Evolutionary conservation across 2,113 vertebrate genomes (phyloP).

Genomic region (Muscicapa adusta): DNA sequence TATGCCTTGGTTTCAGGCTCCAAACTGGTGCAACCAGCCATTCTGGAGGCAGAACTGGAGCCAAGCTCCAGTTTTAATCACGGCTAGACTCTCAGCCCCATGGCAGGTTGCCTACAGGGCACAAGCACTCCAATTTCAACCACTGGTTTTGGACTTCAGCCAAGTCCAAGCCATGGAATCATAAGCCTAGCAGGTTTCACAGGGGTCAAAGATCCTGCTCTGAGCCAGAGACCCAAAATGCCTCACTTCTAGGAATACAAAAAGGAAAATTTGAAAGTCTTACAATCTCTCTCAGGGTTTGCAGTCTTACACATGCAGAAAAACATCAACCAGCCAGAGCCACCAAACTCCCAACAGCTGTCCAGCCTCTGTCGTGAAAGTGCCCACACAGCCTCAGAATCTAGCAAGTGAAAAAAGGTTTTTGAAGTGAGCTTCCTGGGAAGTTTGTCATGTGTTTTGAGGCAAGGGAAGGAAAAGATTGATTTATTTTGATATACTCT

Average conservation of each 20-base stretch:
- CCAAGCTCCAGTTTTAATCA: neutral
- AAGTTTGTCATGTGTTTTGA: neutral
- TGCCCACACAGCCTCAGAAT: neutral
- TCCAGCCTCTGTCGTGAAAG: neutral
- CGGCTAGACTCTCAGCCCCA: neutral
- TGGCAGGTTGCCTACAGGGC: neutral
- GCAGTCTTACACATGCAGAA: neutral
- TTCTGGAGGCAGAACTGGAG: neutral
- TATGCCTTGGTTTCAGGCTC: neutral
- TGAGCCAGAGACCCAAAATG: neutral
- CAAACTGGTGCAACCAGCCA: neutral
- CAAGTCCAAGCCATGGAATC: neutral
- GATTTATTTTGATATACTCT: neutral
- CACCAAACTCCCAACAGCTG: neutral
- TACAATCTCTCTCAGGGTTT: neutral
- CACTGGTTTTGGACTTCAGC: neutral
- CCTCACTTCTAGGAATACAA: neutral
- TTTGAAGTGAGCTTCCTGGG: neutral
- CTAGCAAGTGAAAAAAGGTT: neutral
- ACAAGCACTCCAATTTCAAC: neutral
- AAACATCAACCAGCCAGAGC: neutral
- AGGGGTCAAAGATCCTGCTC: neutral
- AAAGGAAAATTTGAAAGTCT: neutral
- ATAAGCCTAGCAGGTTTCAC: neutral
- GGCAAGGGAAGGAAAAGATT: neutral